These are phyloP conservation scores for Paracentrotus lividus DNA, from an alignment of 53 echinoderm and acorn worm genomes.

Conservation along the genomic window DNA sequence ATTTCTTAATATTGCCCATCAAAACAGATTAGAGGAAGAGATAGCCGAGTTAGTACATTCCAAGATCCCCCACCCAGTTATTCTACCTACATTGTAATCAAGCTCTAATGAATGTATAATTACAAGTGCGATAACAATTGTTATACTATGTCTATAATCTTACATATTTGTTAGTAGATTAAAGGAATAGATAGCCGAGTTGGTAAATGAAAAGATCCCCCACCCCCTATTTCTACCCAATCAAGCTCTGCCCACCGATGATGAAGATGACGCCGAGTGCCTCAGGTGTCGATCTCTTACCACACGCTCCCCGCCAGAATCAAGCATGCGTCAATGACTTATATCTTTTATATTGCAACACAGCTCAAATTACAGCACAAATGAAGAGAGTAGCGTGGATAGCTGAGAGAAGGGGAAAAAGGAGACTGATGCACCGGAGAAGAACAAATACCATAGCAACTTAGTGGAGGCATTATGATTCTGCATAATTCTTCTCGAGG, in stretches of 20 bases:
- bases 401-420: neutral
- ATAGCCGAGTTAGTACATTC: too few species aligned
- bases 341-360: conserved; percentile 29
- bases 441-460: conserved; percentile 48
- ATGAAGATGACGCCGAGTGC: neutral
- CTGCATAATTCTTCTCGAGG: conserved; percentile 23
- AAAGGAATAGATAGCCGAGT: too few species aligned
- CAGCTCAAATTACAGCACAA: conserved; percentile 53
- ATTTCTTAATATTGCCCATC: too few species aligned
- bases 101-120: too few species aligned
- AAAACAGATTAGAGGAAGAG: neutral
- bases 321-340: conserved; percentile 36
- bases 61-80: conserved; percentile 1
- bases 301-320: neutral
- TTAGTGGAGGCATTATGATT: conserved; percentile 23
- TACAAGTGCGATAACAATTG: too few species aligned
- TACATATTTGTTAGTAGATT: too few species aligned
- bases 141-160: too few species aligned
- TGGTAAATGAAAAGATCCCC: neutral
- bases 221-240: neutral
- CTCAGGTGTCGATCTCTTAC: conserved; percentile 5
- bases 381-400: conserved; percentile 10
- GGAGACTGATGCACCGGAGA: neutral
- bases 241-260: neutral
- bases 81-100: neutral